Evolutionary conservation across 2,888 invertebrate species (phyloP).

Genomic region (Hyppa rectilinea): DNA sequence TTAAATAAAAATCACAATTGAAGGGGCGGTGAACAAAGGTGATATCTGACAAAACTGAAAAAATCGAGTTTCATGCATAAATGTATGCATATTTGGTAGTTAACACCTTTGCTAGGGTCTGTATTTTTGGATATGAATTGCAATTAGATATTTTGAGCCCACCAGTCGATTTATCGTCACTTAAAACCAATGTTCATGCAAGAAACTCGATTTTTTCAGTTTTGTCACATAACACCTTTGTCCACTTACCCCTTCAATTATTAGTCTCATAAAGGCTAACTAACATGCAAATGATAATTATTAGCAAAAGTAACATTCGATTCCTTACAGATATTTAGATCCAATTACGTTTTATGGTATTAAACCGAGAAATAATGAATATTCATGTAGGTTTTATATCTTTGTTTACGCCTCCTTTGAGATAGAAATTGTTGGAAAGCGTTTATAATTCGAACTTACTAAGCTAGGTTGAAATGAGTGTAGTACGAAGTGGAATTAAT

Average conservation of each 20-base stretch:
- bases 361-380: conserved; percentile 23
- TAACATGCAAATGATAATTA: conserved; percentile 35
- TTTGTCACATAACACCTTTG: too few relatives aligned
- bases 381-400: conserved; percentile 29
- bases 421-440: conserved; percentile 12
- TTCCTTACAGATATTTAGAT: conserved; percentile 32
- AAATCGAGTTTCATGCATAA: too few relatives aligned
- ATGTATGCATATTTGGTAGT: too few relatives aligned
- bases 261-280: neutral
- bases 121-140: too few relatives aligned
- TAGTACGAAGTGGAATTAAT: neutral
- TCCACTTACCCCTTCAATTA: too few relatives aligned
- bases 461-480: neutral
- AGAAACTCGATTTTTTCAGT: too few relatives aligned
- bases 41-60: too few relatives aligned
- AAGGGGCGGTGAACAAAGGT: too few relatives aligned
- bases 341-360: conserved; percentile 43
- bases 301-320: conserved; percentile 16
- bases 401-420: conserved; percentile 27
- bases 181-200: too few relatives aligned
- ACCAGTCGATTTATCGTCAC: too few relatives aligned
- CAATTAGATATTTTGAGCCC: too few relatives aligned
- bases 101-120: too few relatives aligned
- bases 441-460: neutral
- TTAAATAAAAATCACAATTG: conserved; percentile 11